Conservation (phyloP, 2,797 vertebrate species). For the Crax fasciolata region DNA sequence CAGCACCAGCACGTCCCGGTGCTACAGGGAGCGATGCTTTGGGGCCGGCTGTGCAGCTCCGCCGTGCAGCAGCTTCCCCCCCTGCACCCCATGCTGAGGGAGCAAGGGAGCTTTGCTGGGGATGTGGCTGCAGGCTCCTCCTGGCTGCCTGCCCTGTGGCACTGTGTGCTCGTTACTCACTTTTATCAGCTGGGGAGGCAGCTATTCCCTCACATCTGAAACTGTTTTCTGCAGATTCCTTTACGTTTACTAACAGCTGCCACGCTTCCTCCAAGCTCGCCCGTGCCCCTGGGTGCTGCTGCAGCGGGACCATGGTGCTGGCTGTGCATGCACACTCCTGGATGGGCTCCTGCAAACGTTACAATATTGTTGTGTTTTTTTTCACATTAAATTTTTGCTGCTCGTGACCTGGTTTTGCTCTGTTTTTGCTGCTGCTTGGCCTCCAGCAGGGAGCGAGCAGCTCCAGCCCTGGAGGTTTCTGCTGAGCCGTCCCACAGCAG, state of each 20-base stretch:
- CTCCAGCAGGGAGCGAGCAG: neutral
- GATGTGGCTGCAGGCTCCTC: neutral
- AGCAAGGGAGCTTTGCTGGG: neutral
- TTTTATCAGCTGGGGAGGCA: neutral
- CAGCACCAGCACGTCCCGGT: rapidly evolving
- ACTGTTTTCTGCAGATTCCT: constrained; percentile 48
- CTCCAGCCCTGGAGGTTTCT: neutral
- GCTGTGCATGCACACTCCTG: rapidly evolving
- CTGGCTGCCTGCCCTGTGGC: neutral
- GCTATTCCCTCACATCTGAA: constrained; percentile 29
- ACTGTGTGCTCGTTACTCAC: neutral
- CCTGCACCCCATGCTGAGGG: neutral
- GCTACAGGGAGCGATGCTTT: neutral
- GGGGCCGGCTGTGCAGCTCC: neutral
- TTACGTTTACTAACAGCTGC: constrained; percentile 34
- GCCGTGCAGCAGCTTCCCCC: neutral
- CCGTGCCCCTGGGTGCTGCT: rapidly evolving
- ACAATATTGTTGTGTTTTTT: neutral
- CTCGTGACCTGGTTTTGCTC: neutral
- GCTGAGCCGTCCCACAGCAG: neutral
- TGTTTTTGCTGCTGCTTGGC: neutral
- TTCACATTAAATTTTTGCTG: neutral
- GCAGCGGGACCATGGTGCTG: rapidly evolving
- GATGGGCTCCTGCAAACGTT: neutral
- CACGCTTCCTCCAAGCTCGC: neutral